Base-by-base conservation (phyloP, 2,113 vertebrate species). In the Takifugu bimaculatus region DNA sequence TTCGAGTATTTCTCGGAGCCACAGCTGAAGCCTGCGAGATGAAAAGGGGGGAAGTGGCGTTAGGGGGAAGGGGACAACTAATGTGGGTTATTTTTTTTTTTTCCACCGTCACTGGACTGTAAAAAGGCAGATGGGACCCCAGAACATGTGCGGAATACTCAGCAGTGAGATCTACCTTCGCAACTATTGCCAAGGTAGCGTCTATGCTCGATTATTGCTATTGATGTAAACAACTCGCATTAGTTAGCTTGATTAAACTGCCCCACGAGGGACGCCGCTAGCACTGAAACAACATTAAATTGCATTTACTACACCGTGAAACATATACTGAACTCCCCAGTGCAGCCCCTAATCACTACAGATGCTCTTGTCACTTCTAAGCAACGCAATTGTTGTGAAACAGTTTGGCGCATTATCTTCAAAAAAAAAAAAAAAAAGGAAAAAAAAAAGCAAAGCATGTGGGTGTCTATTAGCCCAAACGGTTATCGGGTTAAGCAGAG, bases 401-500 rank as follows among this genome's bases (percentile, higher is more conserved):
- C 73, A 60, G 72, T 77, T 73, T 74, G 60, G 75, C 57, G 75
- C 78, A 88, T 86, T 77, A 80, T 74, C 78, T 82, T 56, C 11
- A 39, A 39, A 39, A 39, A 39, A 39, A 39, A 39, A 39, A 39
- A 20, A 32, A 32, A 26, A 44, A 61, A 4, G 77, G 85, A 39
- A 61, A 6, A 79, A 85, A 78, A 78, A 54, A 67, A 59, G 77
- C n/a, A 87, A 85, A 76, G 79, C 82, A 51, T 65, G 63, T 54
- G 75, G 45, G 75, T 75, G 80, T 88, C 85, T 84, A 82, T 81
- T 81, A 85, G 81, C 79, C 71, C 50, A 75, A 83, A 74, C 72
- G 53, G 76, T 90, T 90, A 91, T 91, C 87, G 81, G 78, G 88
- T 89, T 90, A 88, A 81, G 69, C 77, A 65, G 77, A 51, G 75